Base-by-base conservation (phyloP, 2,888 invertebrate species). In the Calliphora vomitoria region DNA sequence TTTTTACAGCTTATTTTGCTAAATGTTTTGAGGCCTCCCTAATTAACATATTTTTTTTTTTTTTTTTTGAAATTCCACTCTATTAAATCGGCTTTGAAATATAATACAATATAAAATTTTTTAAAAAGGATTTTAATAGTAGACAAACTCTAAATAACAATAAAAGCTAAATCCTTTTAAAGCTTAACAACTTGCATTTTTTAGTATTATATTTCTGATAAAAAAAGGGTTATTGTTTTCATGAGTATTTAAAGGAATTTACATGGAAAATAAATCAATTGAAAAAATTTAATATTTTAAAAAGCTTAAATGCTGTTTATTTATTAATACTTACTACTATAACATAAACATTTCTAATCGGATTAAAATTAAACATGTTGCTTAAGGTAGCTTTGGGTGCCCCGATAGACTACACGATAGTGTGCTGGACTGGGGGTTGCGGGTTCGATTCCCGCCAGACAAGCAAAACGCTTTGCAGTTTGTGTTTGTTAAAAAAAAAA, bases 111-210 rank as follows among this genome's bases (percentile, higher is more conserved):
- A n/a, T 0, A 50, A n/a, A 6, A 50, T 50, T n/a, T n/a, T 50
- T n/a, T n/a, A n/a, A 50, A 15, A n/a, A 13, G 13, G 10, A 13
- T 50, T 50, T 50, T n/a, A n/a, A n/a, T 4, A 50, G 50, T 15
- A n/a, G 8, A 50, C 15, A 50, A 4, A 50, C 6, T n/a, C 6
- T 50, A 50, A 50, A 44, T 44, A 44, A 50, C 50, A 50, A 50
- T 50, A 50, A n/a, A n/a, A n/a, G 50, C 50, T 50, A 50, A 50
- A 50, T 50, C 50, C 50, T 50, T 50, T 50, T n/a, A 50, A 15
- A 50, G 50, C 15, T 50, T 50, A 50, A 50, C 50, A 50, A 50
- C 1, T 6, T n/a, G 50, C 1, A 50, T 6, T n/a, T 50, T 50
- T 50, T n/a, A 50, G 13, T n/a, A n/a, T 4, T 50, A 50, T 5